Evolutionary conservation across 2,113 vertebrate genomes (phyloP).

Genomic region (Alethe castanea): DNA sequence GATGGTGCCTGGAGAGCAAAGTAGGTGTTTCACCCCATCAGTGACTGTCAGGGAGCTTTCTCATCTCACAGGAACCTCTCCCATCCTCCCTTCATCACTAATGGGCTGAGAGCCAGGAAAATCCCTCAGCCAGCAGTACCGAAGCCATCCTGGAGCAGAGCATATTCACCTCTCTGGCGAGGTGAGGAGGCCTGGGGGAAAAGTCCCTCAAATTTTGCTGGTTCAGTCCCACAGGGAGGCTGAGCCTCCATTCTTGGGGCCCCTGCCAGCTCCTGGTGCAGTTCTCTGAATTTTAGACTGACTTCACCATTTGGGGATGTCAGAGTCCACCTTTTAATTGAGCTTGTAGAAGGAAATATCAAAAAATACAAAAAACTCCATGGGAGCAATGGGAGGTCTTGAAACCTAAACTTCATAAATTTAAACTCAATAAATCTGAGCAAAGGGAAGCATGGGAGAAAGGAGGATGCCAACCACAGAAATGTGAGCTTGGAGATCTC

Average conservation of each 20-base stretch:
- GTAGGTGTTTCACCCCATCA: not conserved
- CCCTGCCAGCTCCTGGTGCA: not conserved
- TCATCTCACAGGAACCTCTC: not conserved
- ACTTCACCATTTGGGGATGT: not conserved
- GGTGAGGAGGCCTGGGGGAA: not conserved
- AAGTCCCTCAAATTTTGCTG: not conserved
- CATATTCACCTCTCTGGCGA: not conserved
- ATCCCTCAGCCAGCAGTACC: not conserved
- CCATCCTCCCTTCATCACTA: not conserved
- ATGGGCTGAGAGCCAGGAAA: not conserved
- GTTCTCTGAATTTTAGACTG: not conserved
- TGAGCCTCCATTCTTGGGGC: not conserved
- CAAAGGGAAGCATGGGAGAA: not conserved
- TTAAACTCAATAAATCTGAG: not conserved
- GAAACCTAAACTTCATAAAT: not conserved
- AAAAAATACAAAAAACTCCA: not conserved
- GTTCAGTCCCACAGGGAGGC: not conserved
- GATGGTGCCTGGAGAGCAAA: not conserved
- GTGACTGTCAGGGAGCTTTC: not conserved
- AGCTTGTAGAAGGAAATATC: not conserved
- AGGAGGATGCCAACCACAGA: not conserved
- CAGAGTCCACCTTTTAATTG: not conserved
- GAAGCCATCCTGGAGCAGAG: not conserved
- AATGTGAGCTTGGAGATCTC: not conserved
- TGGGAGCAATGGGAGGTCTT: not conserved